Base-by-base conservation (phyloP, 1,140 invertebrate species). In the Copidosoma floridanum region DNA sequence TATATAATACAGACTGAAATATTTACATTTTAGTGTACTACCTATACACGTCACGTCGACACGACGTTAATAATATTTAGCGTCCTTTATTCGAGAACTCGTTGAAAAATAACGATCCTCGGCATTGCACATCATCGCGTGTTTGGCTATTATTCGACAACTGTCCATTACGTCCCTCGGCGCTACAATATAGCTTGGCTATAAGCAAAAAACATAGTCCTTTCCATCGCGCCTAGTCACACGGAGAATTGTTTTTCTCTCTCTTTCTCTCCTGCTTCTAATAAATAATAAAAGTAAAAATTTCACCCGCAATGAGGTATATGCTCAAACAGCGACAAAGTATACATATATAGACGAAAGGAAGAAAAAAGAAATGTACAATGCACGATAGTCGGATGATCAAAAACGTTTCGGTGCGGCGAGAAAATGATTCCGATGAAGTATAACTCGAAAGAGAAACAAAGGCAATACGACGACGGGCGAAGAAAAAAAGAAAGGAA, bases 121-220 rank as follows among this genome's bases (percentile, higher is more conserved):
- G 37, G 44, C 47, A 58, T 58, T 58, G 47, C 47, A 58, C 37
- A 51, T 26, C 6, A 41, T 50, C 24, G 35, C 5, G n/a, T 10
- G 8, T 46, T n/a, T n/a, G n/a, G n/a, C n/a, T n/a, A n/a, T n/a
- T n/a, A n/a, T 44, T 55, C 4, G 12, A 46, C 5, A 21, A 35
- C 3, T 16, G 32, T 29, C n/a, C 3, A 48, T 29, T 27, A 8
- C 29, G 29, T 18, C 18, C 18, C 10, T 21, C 11, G 4, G 21
- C 8, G 20, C 27, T 8, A 35, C 32, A 29, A 21, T 32, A 21
- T 21, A 44, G 6, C 20, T 46, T 24, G 6, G 7, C n/a, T 11
- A 11, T 50, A 50, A 35, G 1, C 10, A 35, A 2, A 32, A 21
- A 12, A 50, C n/a, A n/a, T n/a, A n/a, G n/a, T n/a, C n/a, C n/a